Conservation (phyloP, 2,797 vertebrate genomes). For the Acropternis orthonyx region DNA sequence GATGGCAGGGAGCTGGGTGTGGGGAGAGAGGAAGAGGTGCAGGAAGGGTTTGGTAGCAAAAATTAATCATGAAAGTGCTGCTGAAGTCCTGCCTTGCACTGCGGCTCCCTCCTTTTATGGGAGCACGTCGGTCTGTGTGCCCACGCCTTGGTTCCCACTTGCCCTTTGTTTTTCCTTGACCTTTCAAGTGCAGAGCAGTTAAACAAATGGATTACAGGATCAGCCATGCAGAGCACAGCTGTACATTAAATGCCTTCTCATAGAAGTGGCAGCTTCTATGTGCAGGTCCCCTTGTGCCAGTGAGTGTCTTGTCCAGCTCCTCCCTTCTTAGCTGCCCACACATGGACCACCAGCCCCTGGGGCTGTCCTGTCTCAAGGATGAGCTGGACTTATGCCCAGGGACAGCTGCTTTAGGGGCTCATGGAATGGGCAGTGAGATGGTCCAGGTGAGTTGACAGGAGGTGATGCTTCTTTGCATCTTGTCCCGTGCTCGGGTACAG, state of each 20-base stretch:
- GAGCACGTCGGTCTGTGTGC: fast-evolving
- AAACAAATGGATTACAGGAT: not conserved
- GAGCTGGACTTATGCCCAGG: not conserved
- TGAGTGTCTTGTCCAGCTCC: not conserved
- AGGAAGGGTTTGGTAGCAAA: not conserved
- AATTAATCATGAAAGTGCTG: not conserved
- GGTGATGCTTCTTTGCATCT: not conserved
- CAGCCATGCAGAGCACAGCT: fast-evolving
- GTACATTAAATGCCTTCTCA: not conserved
- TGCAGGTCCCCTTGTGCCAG: fast-evolving
- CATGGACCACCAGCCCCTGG: fast-evolving
- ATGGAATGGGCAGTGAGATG: fast-evolving
- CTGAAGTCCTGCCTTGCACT: not conserved
- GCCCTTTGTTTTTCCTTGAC: not conserved
- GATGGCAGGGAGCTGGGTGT: not conserved
- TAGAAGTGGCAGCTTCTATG: fast-evolving
- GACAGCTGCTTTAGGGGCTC: fast-evolving
- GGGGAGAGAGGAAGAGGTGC: not conserved
- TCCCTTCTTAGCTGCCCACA: too few species aligned
- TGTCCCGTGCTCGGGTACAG: fast-evolving
- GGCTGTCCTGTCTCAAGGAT: not conserved
- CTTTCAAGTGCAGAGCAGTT: not conserved
- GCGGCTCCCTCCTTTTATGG: fast-evolving
- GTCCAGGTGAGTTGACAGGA: fast-evolving
- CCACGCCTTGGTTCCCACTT: not conserved